Evolutionary conservation across 2,797 vertebrate species (phyloP).

Genomic region (Crypturellus tataupa): DNA sequence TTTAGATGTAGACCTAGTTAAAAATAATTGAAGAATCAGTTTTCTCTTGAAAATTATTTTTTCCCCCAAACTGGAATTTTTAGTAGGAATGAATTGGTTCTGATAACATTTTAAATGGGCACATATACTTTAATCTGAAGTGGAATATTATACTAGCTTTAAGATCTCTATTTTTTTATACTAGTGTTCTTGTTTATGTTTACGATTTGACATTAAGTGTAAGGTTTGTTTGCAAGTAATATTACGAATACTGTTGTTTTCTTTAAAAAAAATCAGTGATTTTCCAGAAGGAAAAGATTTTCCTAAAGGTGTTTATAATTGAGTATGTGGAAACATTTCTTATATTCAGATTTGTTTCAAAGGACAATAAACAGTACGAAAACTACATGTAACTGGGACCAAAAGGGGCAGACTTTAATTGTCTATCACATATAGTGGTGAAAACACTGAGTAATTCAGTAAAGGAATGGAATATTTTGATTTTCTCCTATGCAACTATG

Average conservation of each 20-base stretch:
- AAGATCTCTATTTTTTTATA: background rate
- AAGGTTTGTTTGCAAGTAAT: background rate
- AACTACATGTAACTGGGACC: background rate
- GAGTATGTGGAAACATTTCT: background rate
- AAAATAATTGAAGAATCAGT: constrained; percentile 41
- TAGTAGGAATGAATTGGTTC: background rate
- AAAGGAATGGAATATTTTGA: background rate
- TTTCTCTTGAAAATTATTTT: background rate
- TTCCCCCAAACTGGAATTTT: background rate
- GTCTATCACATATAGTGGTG: background rate
- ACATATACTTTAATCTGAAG: background rate
- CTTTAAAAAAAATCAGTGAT: background rate
- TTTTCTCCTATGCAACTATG: background rate
- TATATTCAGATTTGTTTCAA: background rate
- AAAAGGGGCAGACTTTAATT: background rate
- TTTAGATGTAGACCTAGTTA: constrained; percentile 19
- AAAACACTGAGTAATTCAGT: background rate
- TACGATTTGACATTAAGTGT: background rate
- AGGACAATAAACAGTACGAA: background rate
- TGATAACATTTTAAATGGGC: background rate
- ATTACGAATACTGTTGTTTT: background rate
- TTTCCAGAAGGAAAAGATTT: background rate
- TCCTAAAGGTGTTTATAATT: background rate
- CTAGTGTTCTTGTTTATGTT: background rate
- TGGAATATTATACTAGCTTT: background rate